A percentile compares a stretch with the other conserved stretches of the same genome.
Evolutionary conservation across 2,888 invertebrate genomes (phyloP).

Genomic region (Epinotia brunnichana): DNA sequence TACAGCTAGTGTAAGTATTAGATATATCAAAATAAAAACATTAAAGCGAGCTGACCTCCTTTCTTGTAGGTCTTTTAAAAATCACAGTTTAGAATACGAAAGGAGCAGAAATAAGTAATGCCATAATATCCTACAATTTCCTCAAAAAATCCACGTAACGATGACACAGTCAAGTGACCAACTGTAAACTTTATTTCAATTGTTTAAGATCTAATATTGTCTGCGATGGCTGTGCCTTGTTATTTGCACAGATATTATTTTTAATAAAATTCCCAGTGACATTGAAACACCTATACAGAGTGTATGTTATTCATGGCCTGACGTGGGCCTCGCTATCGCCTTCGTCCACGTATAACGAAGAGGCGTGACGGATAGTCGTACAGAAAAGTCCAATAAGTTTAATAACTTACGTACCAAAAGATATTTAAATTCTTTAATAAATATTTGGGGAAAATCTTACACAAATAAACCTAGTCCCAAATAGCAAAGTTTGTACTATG

Average conservation of each 20-base stretch:
- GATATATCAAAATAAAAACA: too few species aligned
- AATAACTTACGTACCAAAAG: too few species aligned
- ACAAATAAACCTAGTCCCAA: too few species aligned
- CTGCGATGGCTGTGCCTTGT: not conserved
- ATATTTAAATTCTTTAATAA: too few species aligned
- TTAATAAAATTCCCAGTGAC: slow-evolving; percentile 17
- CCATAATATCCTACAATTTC: slow-evolving; percentile 1
- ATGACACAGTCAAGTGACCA: not conserved
- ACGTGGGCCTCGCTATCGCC: slow-evolving; percentile 29
- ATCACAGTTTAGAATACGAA: not conserved
- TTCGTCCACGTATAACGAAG: slow-evolving; percentile 39
- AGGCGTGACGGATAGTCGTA: slow-evolving; percentile 37
- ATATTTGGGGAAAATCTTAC: too few species aligned
- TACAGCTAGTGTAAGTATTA: too few species aligned
- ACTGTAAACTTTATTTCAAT: not conserved
- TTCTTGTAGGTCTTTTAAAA: not conserved
- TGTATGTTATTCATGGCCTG: slow-evolving; percentile 28
- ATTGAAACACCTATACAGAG: slow-evolving; percentile 28
- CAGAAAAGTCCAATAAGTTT: not conserved
- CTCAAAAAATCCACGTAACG: not conserved
- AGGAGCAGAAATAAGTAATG: slow-evolving; percentile 4
- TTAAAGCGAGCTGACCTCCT: too few species aligned
- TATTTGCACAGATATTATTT: slow-evolving; percentile 18
- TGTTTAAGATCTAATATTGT: not conserved
- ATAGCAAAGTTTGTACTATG: too few species aligned